Conservation (phyloP, 2,888 invertebrate genomes). For the Tipula vernalis region DNA sequence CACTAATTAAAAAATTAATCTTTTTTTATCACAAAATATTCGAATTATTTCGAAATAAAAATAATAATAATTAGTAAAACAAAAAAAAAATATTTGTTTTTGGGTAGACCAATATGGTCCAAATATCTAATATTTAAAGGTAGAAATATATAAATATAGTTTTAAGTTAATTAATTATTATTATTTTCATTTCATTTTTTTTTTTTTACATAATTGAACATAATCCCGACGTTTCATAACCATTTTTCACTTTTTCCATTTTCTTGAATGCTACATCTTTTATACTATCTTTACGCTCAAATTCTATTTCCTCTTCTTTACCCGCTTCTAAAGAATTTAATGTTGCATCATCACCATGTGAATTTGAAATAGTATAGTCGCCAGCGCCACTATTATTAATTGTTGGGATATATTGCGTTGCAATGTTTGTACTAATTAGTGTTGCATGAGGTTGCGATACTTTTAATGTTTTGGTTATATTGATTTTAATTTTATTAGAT, state of each 20-base stretch:
- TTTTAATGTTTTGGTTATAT: slow-evolving; percentile 50
- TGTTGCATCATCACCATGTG: slow-evolving; percentile 19
- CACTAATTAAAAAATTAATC: not conserved
- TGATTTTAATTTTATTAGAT: slow-evolving; percentile 60
- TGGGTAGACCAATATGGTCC: not conserved
- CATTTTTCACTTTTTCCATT: slow-evolving; percentile 58
- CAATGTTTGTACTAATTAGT: slow-evolving; percentile 4
- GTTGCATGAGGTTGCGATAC: slow-evolving; percentile 13
- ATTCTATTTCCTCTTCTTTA: slow-evolving; percentile 37
- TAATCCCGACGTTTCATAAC: slow-evolving; percentile 70
- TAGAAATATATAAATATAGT: not conserved
- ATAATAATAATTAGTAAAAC: not conserved
- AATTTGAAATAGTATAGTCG: slow-evolving; percentile 17
- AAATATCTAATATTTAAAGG: not conserved
- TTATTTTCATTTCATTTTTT: not conserved
- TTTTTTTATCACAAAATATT: not conserved
- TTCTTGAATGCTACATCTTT: slow-evolving; percentile 52
- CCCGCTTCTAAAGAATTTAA: slow-evolving; percentile 29
- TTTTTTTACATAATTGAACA: slow-evolving; percentile 66
- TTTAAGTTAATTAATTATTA: not conserved
- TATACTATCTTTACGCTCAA: slow-evolving; percentile 51
- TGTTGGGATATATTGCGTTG: slow-evolving; percentile 12
- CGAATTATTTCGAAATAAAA: not conserved
- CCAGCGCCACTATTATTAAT: slow-evolving; percentile 16
- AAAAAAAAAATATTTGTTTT: not conserved